These are phyloP conservation scores for Callochromis pleurospilus DNA, from an alignment of 2,113 vertebrate species.

Conservation along the genomic window DNA sequence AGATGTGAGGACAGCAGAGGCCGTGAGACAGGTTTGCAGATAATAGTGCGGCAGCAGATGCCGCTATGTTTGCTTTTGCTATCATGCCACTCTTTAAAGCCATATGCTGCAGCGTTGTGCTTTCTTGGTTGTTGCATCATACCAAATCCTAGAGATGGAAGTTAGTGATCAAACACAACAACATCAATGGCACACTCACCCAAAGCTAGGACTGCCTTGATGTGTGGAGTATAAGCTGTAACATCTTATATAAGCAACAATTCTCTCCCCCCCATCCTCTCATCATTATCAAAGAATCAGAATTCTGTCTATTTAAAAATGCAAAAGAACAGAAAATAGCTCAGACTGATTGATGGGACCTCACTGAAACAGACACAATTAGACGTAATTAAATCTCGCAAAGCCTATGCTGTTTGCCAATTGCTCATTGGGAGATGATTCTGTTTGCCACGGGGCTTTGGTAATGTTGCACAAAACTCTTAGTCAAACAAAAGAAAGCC, in stretches of 20 bases:
- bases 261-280: neutral
- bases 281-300: conserved; percentile 45
- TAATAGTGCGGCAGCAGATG: conserved; percentile 34
- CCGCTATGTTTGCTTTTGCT: conserved; percentile 31
- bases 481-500: conserved; percentile 32
- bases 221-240: neutral
- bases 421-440: conserved; percentile 41
- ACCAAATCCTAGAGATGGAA: conserved; percentile 6
- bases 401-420: conserved; percentile 46
- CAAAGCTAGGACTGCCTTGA: conserved; percentile 18
- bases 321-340: conserved; percentile 25
- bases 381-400: conserved; percentile 50
- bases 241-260: conserved; percentile 15
- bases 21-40: conserved; percentile 30
- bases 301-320: conserved; percentile 40
- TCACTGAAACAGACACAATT: conserved; percentile 55
- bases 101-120: neutral
- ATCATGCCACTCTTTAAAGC: conserved; percentile 17
- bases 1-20: neutral
- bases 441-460: conserved; percentile 39
- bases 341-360: conserved; percentile 49
- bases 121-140: conserved; percentile 62
- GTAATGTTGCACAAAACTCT: conserved; percentile 36
- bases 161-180: conserved; percentile 50
- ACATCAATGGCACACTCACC: conserved; percentile 11